These are phyloP conservation scores for Leptinotarsa peninsularis DNA, from an alignment of 2,888 invertebrate genomes.

Conservation along the genomic window DNA sequence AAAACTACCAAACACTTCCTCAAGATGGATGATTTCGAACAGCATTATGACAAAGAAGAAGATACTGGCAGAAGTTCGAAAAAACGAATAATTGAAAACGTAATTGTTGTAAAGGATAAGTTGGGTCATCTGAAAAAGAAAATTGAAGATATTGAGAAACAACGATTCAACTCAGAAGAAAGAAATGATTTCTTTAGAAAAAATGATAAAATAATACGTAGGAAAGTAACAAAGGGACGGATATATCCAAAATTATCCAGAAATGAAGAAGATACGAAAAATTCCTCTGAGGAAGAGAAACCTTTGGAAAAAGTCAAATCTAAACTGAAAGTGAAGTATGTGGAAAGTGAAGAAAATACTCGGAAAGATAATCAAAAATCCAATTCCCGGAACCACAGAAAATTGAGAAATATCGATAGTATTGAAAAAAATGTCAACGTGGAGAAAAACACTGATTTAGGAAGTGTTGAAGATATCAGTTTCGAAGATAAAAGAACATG, in stretches of 20 bases:
- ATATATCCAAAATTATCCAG: background rate
- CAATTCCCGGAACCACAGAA: background rate
- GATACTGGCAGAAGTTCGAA: conserved; percentile 28
- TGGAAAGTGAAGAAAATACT: background rate
- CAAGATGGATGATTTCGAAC: background rate
- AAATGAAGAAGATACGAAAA: background rate
- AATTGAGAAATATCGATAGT: background rate
- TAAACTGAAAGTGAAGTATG: background rate
- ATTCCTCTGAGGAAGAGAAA: conserved; percentile 8
- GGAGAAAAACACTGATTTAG: conserved; percentile 33
- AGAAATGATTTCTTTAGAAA: background rate
- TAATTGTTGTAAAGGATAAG: background rate
- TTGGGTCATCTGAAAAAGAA: conserved; percentile 5
- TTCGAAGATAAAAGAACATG: conserved; percentile 24
- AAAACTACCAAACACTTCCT: background rate
- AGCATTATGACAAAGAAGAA: conserved; percentile 26
- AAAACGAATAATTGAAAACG: conserved; percentile 13
- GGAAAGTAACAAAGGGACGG: too few species aligned
- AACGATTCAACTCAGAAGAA: background rate
- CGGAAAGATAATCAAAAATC: background rate
- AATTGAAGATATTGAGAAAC: background rate
- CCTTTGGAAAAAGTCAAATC: background rate
- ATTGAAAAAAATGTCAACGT: conserved; percentile 31
- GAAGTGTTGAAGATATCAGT: conserved; percentile 20
- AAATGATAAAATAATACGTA: background rate